Percentiles rank a stretch among this genome's conserved stretches.
Evolutionary conservation across 2,113 vertebrate species (phyloP).

Genomic region (Periophthalmodon schlosseri): DNA sequence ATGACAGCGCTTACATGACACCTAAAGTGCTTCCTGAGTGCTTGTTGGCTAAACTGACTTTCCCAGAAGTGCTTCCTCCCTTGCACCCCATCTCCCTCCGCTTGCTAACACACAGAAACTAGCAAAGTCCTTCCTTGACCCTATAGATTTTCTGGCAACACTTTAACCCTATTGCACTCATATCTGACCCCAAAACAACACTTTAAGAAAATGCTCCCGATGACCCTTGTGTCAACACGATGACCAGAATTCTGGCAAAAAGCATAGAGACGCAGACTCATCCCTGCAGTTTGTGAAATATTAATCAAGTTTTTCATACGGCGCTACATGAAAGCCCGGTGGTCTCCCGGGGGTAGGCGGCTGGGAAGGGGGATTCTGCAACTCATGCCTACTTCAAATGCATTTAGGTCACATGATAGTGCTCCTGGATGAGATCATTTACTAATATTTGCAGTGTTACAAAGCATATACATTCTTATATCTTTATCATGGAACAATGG

Average conservation of each 20-base stretch:
- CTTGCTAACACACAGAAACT: constrained; percentile 17
- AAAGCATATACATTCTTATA: background rate
- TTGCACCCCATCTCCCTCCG: constrained; percentile 30
- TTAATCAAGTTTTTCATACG: constrained; percentile 65
- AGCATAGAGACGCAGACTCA: constrained; percentile 12
- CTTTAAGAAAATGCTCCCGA: constrained; percentile 4
- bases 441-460: background rate
- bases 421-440: background rate
- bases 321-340: constrained; percentile 53
- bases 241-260: constrained; percentile 20
- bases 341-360: constrained; percentile 38
- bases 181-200: background rate
- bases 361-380: constrained; percentile 27
- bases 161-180: background rate
- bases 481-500: background rate
- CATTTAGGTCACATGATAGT: constrained; percentile 19
- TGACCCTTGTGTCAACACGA: constrained; percentile 7
- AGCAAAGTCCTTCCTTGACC: background rate
- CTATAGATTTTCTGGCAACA: constrained; percentile 12
- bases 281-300: constrained; percentile 66
- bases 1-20: constrained; percentile 57
- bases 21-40: constrained; percentile 72
- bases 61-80: constrained; percentile 61
- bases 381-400: background rate
- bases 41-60: constrained; percentile 74